These are phyloP conservation scores for Julus scanicus DNA, from an alignment of 2,888 invertebrate genomes.

Conservation along the genomic window DNA sequence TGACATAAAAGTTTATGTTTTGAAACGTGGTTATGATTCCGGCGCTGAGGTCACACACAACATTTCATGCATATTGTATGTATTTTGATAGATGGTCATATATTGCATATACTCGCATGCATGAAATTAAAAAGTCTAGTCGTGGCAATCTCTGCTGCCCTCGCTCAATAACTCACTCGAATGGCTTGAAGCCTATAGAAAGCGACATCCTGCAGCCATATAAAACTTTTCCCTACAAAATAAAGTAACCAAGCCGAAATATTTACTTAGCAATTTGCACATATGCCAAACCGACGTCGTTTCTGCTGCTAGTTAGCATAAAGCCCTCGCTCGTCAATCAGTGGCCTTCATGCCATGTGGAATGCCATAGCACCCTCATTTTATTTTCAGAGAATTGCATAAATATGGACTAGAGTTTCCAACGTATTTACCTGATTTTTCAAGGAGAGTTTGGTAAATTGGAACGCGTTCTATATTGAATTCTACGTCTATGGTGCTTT, in stretches of 20 bases:
- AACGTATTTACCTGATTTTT: neutral
- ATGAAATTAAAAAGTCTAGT: constrained; percentile 18
- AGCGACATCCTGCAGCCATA: neutral
- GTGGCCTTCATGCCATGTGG: neutral
- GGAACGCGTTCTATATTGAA: neutral
- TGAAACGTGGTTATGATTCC: constrained; percentile 7
- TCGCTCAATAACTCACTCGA: constrained; percentile 13
- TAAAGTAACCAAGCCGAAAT: neutral
- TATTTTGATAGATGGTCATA: constrained; percentile 6
- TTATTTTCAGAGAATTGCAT: neutral
- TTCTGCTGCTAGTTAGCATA: neutral
- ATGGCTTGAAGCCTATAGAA: neutral
- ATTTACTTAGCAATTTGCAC: neutral
- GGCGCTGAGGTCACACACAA: neutral
- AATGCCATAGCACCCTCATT: neutral
- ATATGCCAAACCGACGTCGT: neutral
- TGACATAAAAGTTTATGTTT: constrained; percentile 36
- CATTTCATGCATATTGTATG: neutral
- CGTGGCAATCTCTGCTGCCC: constrained; percentile 15
- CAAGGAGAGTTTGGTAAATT: neutral
- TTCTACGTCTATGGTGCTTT: neutral
- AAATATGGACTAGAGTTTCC: neutral
- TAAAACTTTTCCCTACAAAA: neutral
- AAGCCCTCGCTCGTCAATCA: neutral
- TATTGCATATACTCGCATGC: neutral